Evolutionary conservation across 1,140 invertebrate genomes (phyloP).

Genomic region (Colletes latitarsis): DNA sequence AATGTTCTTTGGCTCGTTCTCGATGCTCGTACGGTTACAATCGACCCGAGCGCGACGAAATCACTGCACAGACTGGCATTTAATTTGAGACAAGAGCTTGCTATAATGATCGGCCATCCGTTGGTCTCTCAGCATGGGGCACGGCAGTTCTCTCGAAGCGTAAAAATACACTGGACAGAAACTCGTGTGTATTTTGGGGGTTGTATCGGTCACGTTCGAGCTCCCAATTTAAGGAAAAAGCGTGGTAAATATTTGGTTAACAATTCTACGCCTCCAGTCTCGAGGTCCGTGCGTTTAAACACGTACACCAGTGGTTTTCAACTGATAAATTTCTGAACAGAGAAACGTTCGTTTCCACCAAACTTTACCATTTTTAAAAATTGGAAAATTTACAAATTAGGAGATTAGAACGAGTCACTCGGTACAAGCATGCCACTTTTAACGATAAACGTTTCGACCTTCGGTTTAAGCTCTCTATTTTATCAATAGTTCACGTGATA

Average conservation of each 20-base stretch:
- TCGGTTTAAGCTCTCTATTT: no score
- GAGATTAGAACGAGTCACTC: no score
- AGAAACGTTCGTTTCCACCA: constrained; percentile 9
- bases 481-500: no score
- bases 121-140: constrained; percentile 73
- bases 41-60: constrained; percentile 27
- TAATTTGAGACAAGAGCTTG: constrained; percentile 12
- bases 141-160: not conserved
- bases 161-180: constrained; percentile 43
- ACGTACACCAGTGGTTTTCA: no score
- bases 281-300: no score
- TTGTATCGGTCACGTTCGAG: not conserved
- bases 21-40: not conserved
- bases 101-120: constrained; percentile 51
- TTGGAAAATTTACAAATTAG: no score
- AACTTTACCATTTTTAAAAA: no score
- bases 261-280: not conserved
- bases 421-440: no score
- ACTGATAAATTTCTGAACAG: no score
- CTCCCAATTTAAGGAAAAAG: constrained; percentile 17
- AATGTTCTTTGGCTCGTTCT: no score
- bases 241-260: not conserved
- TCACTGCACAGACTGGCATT: constrained; percentile 54
- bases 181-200: not conserved
- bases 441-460: no score